phyloP scores from a whole-genome alignment of 1,140 invertebrate species.

The Microplitis mediator region DNA sequence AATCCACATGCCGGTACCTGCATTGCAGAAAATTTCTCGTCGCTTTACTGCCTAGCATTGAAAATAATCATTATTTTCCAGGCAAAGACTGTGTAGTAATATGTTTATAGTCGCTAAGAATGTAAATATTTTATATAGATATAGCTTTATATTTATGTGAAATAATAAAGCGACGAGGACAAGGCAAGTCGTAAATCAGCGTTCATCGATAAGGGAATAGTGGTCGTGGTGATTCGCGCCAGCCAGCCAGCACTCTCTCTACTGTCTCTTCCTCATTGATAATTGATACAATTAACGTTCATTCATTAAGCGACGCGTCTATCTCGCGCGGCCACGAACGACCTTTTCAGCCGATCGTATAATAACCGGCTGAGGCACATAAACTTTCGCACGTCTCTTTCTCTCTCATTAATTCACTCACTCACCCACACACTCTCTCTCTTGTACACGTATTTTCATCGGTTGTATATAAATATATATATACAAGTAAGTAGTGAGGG shows the following conservation, averaged over 20 bases:
- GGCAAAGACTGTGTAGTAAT: no score
- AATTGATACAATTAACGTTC: conserved; percentile 53
- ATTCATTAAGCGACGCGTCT: conserved; percentile 45
- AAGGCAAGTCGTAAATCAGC: conserved; percentile 47
- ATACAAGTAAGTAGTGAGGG: neutral
- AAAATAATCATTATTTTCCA: neutral
- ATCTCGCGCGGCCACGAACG: conserved; percentile 23
- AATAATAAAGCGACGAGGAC: conserved; percentile 5
- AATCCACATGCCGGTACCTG: conserved; percentile 24
- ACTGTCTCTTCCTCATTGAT: conserved; percentile 48
- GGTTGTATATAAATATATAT: neutral
- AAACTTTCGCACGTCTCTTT: conserved; percentile 6
- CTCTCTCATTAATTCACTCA: neutral
- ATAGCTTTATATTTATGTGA: neutral
- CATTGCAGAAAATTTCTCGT: neutral
- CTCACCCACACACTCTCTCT: neutral
- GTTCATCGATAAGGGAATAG: conserved; percentile 46
- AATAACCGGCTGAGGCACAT: conserved; percentile 23
- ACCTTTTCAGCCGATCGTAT: conserved; percentile 29
- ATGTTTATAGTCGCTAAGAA: no score
- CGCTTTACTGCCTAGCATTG: neutral
- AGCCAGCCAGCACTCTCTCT: conserved; percentile 10
- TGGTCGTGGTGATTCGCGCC: conserved; percentile 28
- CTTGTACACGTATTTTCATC: neutral
- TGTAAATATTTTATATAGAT: neutral